Conservation (phyloP, 2,888 invertebrate species). For the Homarus gammarus region DNA sequence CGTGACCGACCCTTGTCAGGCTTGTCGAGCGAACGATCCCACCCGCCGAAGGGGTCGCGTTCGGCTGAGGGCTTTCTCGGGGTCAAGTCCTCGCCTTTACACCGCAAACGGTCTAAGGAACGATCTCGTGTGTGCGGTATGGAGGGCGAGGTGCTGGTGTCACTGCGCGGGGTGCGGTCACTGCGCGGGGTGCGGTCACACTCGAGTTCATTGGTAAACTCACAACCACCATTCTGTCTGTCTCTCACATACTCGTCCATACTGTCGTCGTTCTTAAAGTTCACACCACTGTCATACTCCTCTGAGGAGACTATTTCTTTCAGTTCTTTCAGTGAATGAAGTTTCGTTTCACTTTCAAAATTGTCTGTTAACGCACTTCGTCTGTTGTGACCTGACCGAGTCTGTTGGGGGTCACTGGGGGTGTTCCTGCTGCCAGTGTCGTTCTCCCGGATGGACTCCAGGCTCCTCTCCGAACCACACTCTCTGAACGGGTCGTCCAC, state of each 20-base stretch:
- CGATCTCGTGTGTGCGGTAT: constrained; percentile 4
- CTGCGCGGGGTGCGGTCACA: constrained; percentile 37
- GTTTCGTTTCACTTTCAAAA: constrained; percentile 23
- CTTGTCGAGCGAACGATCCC: constrained; percentile 32
- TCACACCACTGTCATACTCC: constrained; percentile 74
- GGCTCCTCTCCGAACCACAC: constrained; percentile 28
- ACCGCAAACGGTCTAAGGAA: constrained; percentile 29
- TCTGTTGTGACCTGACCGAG: constrained; percentile 9
- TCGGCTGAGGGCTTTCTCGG: constrained; percentile 38
- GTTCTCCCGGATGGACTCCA: constrained; percentile 49
- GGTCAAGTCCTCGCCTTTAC: constrained; percentile 36
- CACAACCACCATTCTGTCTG: constrained; percentile 42
- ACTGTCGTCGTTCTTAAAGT: constrained; percentile 67
- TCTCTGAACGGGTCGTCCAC: constrained; percentile 53
- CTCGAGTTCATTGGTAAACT: constrained; percentile 48
- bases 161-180: constrained; percentile 35
- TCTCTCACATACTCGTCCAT: constrained; percentile 57
- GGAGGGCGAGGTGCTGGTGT: constrained; percentile 41
- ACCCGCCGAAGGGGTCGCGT: constrained; percentile 34
- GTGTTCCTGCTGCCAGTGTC: constrained; percentile 30
- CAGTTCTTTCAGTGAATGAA: constrained; percentile 44
- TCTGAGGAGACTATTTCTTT: constrained; percentile 69
- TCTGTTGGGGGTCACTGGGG: constrained; percentile 30
- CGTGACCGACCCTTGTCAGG: constrained; percentile 11
- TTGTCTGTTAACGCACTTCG: constrained; percentile 18